Evolutionary conservation across 2,888 invertebrate genomes (phyloP).

Genomic region (Clunio marinus): DNA sequence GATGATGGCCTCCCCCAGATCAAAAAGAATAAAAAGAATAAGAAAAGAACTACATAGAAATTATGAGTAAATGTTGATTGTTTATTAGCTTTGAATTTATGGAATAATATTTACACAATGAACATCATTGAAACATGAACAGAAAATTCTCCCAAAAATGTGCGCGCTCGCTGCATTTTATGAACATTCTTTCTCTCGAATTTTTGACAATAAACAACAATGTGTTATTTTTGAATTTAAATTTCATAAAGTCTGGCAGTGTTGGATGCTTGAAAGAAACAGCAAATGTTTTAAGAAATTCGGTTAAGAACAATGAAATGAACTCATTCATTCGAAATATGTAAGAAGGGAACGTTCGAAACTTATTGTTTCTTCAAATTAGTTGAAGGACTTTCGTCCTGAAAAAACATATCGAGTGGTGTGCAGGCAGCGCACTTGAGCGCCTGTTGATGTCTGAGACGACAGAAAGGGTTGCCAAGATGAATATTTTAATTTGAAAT

Average conservation of each 20-base stretch:
- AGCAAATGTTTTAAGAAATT: not conserved
- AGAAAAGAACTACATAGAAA: not conserved
- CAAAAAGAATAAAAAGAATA: not conserved
- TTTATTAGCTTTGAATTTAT: constrained; percentile 34
- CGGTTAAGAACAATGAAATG: constrained; percentile 2
- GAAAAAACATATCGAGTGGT: constrained; percentile 8
- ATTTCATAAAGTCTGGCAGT: constrained; percentile 8
- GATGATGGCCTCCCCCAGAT: not conserved
- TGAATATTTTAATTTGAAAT: constrained; percentile 9
- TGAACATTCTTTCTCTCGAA: constrained; percentile 13
- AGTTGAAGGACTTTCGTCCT: constrained; percentile 23
- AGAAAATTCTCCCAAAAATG: constrained; percentile 11
- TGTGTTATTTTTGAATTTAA: constrained; percentile 3
- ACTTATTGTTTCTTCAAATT: constrained; percentile 22
- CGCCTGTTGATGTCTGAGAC: not conserved
- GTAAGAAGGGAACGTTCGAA: too few relatives aligned
- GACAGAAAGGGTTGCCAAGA: not conserved
- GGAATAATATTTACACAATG: constrained; percentile 36
- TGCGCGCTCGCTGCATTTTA: constrained; percentile 20
- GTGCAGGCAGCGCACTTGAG: not conserved
- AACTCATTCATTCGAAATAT: constrained; percentile 11
- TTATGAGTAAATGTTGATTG: constrained; percentile 14
- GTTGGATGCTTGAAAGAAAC: not conserved
- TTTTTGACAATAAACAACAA: constrained; percentile 23
- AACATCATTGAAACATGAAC: constrained; percentile 18